phyloP scores from a whole-genome alignment of 2,888 invertebrate genomes.

The Elegia similella region DNA sequence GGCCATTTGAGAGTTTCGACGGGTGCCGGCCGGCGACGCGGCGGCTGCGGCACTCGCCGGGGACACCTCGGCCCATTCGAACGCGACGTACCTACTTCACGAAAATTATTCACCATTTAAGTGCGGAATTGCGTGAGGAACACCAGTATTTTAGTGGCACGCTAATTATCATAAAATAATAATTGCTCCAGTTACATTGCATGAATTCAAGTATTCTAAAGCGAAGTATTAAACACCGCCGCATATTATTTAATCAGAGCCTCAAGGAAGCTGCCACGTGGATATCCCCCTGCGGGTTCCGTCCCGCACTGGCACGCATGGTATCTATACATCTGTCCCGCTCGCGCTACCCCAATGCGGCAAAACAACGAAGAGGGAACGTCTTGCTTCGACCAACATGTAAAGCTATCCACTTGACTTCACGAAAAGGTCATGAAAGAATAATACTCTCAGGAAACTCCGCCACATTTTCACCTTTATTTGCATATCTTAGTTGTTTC shows the following conservation, averaged over 20 bases:
- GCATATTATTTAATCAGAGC: slow-evolving; percentile 9
- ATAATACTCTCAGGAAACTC: background rate
- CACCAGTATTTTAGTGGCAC: background rate
- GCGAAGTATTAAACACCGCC: background rate
- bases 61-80: background rate
- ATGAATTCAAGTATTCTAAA: background rate
- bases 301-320: slow-evolving; percentile 29
- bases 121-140: background rate
- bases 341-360: slow-evolving; percentile 69
- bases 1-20: slow-evolving; percentile 34
- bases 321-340: slow-evolving; percentile 40
- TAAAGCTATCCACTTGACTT: slow-evolving; percentile 32
- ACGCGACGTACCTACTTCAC: background rate
- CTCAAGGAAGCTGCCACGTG: slow-evolving; percentile 29
- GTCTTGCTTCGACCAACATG: slow-evolving; percentile 49
- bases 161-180: background rate
- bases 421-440: slow-evolving; percentile 15
- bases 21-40: background rate
- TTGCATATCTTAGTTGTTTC: background rate
- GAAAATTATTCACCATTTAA: background rate
- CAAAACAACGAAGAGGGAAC: slow-evolving; percentile 64
- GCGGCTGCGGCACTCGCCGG: slow-evolving; percentile 3
- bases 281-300: slow-evolving; percentile 30
- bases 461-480: background rate
- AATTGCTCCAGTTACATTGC: background rate